These are phyloP conservation scores for Macquaria australasica DNA, from an alignment of 2,113 vertebrate genomes.

Conservation along the genomic window DNA sequence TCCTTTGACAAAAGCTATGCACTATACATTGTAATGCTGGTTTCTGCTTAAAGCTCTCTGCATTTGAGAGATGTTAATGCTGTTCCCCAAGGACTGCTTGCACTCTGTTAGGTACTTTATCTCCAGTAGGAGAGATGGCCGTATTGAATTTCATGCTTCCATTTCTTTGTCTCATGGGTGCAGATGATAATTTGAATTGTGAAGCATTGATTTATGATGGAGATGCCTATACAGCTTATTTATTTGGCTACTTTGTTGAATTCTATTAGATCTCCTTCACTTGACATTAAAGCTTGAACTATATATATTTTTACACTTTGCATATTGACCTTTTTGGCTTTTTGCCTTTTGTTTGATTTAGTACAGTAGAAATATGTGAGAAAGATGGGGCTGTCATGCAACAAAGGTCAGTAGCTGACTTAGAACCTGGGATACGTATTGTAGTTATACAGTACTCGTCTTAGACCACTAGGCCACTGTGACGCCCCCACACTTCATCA, in stretches of 20 bases:
- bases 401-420: background rate
- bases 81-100: slow-evolving; percentile 28
- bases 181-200: slow-evolving; percentile 25
- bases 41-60: slow-evolving; percentile 36
- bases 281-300: background rate
- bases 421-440: background rate
- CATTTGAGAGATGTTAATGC: slow-evolving; percentile 38
- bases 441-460: background rate
- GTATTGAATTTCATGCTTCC: slow-evolving; percentile 37
- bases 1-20: slow-evolving; percentile 13
- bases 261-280: background rate
- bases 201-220: background rate
- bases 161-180: slow-evolving; percentile 24
- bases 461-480: background rate
- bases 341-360: background rate
- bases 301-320: background rate
- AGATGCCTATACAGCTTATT: slow-evolving; percentile 3
- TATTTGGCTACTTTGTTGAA: slow-evolving; percentile 5
- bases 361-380: background rate
- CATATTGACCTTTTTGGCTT: background rate
- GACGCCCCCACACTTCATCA: background rate
- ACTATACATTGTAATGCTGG: slow-evolving; percentile 14
- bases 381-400: background rate
- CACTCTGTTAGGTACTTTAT: slow-evolving; percentile 32
- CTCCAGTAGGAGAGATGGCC: slow-evolving; percentile 33